Base-by-base conservation (phyloP, 2,113 vertebrate species). In the Prunella fulvescens region DNA sequence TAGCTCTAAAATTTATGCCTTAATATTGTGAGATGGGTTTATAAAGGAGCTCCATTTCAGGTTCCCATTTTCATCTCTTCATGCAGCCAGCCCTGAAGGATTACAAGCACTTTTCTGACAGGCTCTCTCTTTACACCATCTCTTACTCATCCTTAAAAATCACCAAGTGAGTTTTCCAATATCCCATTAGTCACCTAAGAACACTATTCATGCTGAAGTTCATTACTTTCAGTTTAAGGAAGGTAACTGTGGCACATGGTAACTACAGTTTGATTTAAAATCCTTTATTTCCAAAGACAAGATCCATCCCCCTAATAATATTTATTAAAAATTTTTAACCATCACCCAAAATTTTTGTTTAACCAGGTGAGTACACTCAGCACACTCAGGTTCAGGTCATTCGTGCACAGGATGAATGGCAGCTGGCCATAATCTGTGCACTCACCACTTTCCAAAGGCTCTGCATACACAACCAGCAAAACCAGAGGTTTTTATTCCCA, bases 1-100 rank as follows among this genome's bases (percentile, higher is more conserved):
- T 95, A 90, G 48, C 45, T 93, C 84, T 90, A 76, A 86, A 94
- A 79, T 91, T 88, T 60, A 60, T 82, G 73, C 71, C 53, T 92
- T 91, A 90, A 82, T 82, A 72, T 57, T 72, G 61, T 69, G 51
- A 94, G 65, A 87, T 54, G 57, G 47, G 28, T 65, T 97, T 76
- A 51, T 81, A 73, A 89, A 87, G 62, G 44, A 87, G 31, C 51
- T 91, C 35, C 54, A 61, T 60, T 92, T 80, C 42, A 82, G 66
- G 72, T 56, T 81, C 57, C 47, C 7, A 20, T 86, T 95, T 94
- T 92, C 79, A 62, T 91, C 66, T 72, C 86, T 61, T 53, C 58
- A 37, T 40, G 35, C 73, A 84, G 73, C 57, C 88, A 80, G 54
- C 0, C 0, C 42, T 89, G 84, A 91, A 60, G 53, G 65, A 86